phyloP scores from a whole-genome alignment of 2,797 vertebrate genomes.

The Hybognathus amarus region DNA sequence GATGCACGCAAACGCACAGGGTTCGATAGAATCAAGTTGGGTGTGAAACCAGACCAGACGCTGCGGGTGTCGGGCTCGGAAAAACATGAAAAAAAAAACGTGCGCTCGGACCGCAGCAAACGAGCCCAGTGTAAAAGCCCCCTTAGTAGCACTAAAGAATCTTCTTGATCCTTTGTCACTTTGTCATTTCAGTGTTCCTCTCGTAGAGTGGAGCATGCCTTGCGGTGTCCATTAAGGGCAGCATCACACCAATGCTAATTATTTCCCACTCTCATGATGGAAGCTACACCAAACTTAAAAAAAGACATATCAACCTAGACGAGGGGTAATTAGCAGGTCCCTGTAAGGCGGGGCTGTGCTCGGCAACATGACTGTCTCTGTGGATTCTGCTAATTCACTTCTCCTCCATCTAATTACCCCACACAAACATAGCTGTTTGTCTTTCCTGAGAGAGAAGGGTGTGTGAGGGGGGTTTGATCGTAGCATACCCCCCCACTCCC shows the following conservation, averaged over 20 bases:
- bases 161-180: conserved; percentile 31
- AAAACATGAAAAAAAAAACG: too few species aligned
- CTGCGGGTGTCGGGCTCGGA: too few species aligned
- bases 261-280: conserved; percentile 70
- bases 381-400: conserved; percentile 94
- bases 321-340: conserved; percentile 92
- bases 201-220: conserved; percentile 42
- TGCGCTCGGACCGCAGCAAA: too few species aligned
- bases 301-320: conserved; percentile 78
- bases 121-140: too few species aligned
- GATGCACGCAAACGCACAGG: too few species aligned
- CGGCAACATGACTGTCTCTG: conserved; percentile 84
- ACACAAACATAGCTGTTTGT: conserved; percentile 74
- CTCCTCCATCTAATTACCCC: conserved; percentile 91
- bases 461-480: conserved; percentile 14
- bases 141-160: conserved; percentile 17
- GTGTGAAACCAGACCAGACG: too few species aligned
- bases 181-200: conserved; percentile 40
- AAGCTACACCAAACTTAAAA: conserved; percentile 65
- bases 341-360: conserved; percentile 78
- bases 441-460: conserved; percentile 74
- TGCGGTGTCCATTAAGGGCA: conserved; percentile 62
- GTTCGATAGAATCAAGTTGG: too few species aligned
- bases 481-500: background rate
- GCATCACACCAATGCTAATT: conserved; percentile 69